Base-by-base conservation (phyloP, 2,888 invertebrate species). In the Cephus pulcher region DNA sequence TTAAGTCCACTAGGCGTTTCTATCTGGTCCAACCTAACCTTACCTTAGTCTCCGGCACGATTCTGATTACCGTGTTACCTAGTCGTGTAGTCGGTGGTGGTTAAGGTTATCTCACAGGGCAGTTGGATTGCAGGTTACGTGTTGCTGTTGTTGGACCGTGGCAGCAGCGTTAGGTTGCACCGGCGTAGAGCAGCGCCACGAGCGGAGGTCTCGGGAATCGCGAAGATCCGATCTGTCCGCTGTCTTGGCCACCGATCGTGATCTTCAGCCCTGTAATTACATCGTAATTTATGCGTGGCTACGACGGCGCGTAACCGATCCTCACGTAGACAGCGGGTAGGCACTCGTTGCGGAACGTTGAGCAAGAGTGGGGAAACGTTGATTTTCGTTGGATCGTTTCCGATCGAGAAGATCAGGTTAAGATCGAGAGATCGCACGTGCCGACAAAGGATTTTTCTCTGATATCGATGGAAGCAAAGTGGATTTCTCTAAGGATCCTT, bases 271-370 rank as follows among this genome's bases (percentile, higher is more conserved):
- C 89, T 90, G 89, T 89, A 90, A 90, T 90, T 90, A 90, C 89
- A 88, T 89, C 89, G 89, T 90, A 89, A 90, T 90, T 90, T 90
- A 90, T 90, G 90, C 89, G 89, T 88, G 89, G 89, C 88, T 89
- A 89, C 88, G 88, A 88, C 87, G 84, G 85, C 84, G 80, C 81
- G 70, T 37, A 70, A 32, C 70, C 70, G 70, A 70, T 15, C 37
- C 37, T 15, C 37, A 37, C 37, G 37, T 37, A 37, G 37, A 37
- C 37, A 37, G 37, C 37, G 15, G 12, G 12, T 3, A 37, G 37
- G 37, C 37, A 37, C 37, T 37, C 37, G 37, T 37, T 37, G 37
- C 37, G 37, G 37, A 37, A 37, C 37, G 37, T 12, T 4, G 37
- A 37, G 4, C 4, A 12, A 12, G 37, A 12, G 37, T 37, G 37